A percentile compares a stretch with the other conserved stretches of the same genome.
These are phyloP conservation scores for Copsychus sechellarum DNA, from an alignment of 2,113 vertebrate genomes.

Conservation along the genomic window DNA sequence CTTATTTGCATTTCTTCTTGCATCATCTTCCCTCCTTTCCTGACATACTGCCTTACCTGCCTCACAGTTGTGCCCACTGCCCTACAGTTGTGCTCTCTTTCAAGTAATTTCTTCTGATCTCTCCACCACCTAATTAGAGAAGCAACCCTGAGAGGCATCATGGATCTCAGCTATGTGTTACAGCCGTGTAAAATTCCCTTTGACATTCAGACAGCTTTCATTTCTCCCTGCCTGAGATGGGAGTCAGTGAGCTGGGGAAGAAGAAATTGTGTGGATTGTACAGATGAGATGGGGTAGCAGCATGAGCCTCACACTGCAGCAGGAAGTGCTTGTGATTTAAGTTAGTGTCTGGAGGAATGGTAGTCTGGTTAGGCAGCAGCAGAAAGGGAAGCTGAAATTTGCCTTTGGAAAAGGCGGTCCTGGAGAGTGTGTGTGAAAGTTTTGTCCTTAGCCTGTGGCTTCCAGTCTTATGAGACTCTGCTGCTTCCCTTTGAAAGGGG, in stretches of 20 bases:
- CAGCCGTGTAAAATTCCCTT: background rate
- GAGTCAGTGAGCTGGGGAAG: background rate
- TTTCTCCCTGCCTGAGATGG: background rate
- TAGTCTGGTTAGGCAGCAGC: background rate
- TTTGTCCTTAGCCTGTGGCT: background rate
- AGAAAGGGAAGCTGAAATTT: background rate
- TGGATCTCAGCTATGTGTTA: background rate
- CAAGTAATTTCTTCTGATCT: conserved; percentile 52
- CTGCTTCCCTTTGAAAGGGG: background rate
- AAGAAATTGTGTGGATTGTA: conserved; percentile 6
- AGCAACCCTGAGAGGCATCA: conserved; percentile 31
- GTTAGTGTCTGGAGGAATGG: background rate
- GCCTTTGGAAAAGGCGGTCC: background rate
- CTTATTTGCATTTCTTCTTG: conserved; percentile 24
- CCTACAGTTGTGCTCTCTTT: conserved; percentile 7
- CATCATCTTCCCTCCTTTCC: background rate
- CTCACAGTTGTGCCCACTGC: background rate
- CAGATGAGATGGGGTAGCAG: background rate
- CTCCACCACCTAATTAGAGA: conserved; percentile 45
- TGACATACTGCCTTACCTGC: conserved; percentile 11
- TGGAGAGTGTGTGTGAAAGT: background rate
- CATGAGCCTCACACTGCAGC: background rate
- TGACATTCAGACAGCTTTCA: conserved; percentile 23
- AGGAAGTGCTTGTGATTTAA: background rate
- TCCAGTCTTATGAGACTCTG: background rate